Evolutionary conservation across 2,797 vertebrate species (phyloP), one percentile per base, ranked within the genome.

Genomic region (Myotis planiceps): DNA sequence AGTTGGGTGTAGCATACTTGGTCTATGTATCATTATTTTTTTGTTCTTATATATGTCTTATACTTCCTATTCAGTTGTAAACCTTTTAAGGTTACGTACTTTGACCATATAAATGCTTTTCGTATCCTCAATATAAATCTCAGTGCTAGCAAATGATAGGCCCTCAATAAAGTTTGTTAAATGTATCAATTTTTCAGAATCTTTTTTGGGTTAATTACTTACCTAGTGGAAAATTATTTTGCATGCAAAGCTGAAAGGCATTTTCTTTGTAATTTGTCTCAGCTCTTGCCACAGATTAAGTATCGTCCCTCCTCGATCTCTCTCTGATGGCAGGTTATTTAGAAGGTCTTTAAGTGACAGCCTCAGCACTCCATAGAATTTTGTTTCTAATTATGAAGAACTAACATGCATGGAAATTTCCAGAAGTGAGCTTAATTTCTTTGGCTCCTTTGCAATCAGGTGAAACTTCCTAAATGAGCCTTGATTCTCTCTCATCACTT

Each of bases 401-500:
- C 86, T 88, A 91, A 95, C 78, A 83, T 9, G 39, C 69, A 60
- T 65, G 78, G 39, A 84, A 45, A 76, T 92, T 84, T 96, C 80
- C 39, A 87, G 69, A 85, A 96, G 12, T 42, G 27, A 74, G 13
- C 16, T 69, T 94, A 84, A 96, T 95, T 94, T 96, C 47, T 80
- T 88, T 83, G 85, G 84, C 37, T 27, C 34, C 9, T 96, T 97
- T 93, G 65, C 76, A 93, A 81, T 80, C 93, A 88, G 83, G 39
- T 91, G 89, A 93, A 90, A 85, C 76, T 92, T 95, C 69, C 68
- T 94, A 79, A 96, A 72, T 80, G 84, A 96, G 69, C 81, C 95
- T 92, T n/a, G 66, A 82, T 92, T 96, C 63, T 85, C 16, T 76
- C 93, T 96, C 68, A 93, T 96, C 80, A 82, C 29, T 89, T 92